These are phyloP conservation scores for Cataglyphis livida DNA, from an alignment of 2,888 invertebrate species.

Conservation along the genomic window DNA sequence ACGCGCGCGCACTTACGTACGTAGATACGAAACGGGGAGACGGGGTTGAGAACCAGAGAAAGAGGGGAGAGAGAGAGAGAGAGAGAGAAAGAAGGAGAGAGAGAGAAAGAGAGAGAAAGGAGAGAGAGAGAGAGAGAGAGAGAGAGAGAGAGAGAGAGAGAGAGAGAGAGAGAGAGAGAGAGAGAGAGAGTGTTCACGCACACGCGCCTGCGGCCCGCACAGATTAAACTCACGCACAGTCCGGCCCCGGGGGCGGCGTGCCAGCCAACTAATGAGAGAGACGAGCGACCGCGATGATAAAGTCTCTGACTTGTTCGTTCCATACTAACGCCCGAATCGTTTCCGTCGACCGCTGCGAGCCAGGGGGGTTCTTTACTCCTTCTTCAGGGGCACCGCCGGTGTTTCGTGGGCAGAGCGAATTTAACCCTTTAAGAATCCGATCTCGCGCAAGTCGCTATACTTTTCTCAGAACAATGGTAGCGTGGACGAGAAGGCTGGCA, in stretches of 20 bases:
- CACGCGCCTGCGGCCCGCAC: conserved; percentile 73
- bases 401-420: conserved; percentile 35
- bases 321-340: conserved; percentile 65
- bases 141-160: conserved; percentile 21
- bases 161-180: background rate
- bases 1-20: conserved; percentile 33
- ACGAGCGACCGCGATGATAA: conserved; percentile 79
- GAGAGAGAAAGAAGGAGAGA: conserved; percentile 21
- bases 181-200: conserved; percentile 74
- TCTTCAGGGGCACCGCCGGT: conserved; percentile 32
- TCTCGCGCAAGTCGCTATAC: conserved; percentile 23
- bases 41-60: conserved; percentile 35
- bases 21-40: conserved; percentile 18
- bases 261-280: conserved; percentile 83
- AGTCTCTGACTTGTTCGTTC: conserved; percentile 68
- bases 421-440: conserved; percentile 32
- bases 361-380: conserved; percentile 28
- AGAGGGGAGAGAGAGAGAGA: too few relatives aligned
- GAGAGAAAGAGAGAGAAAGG: conserved; percentile 39
- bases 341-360: conserved; percentile 51
- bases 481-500: background rate
- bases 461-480: conserved; percentile 1
- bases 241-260: conserved; percentile 80
- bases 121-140: too few relatives aligned
- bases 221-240: conserved; percentile 84